phyloP scores from a whole-genome alignment of 2,888 invertebrate genomes.

The Scaptomyza tumidula region DNA sequence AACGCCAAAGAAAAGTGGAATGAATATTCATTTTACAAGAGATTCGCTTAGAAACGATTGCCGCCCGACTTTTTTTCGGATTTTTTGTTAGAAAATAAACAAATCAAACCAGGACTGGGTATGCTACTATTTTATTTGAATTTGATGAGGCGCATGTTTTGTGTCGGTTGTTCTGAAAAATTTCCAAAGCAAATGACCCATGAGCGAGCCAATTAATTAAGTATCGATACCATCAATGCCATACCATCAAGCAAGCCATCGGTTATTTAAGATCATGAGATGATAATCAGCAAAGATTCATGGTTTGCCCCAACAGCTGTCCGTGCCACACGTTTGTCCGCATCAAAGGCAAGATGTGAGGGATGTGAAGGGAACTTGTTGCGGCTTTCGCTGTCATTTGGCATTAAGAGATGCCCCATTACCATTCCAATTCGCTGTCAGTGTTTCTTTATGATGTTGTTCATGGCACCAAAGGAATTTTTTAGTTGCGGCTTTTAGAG shows the following conservation, averaged over 20 bases:
- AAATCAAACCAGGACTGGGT: conserved; percentile 31
- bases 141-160: conserved; percentile 56
- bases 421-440: conserved; percentile 24
- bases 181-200: conserved; percentile 37
- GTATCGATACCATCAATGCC: conserved; percentile 32
- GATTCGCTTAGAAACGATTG: conserved; percentile 16
- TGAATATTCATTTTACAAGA: conserved; percentile 53
- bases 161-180: conserved; percentile 34
- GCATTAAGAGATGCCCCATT: conserved; percentile 39
- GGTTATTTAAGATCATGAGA: conserved; percentile 22
- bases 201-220: conserved; percentile 36
- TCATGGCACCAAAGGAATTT: conserved; percentile 18
- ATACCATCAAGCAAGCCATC: conserved; percentile 1
- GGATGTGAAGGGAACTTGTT: conserved; percentile 1
- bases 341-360: not conserved
- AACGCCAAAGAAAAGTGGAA: conserved; percentile 43
- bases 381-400: conserved; percentile 53
- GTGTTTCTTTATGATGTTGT: conserved; percentile 36
- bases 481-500: conserved; percentile 25
- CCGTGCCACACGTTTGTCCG: conserved; percentile 13
- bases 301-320: conserved; percentile 29
- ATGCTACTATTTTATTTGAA: conserved; percentile 45
- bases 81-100: conserved; percentile 45
- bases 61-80: not conserved
- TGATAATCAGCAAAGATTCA: conserved; percentile 26